phyloP scores from a whole-genome alignment of 2,797 vertebrate genomes.

The Allobates femoralis region DNA sequence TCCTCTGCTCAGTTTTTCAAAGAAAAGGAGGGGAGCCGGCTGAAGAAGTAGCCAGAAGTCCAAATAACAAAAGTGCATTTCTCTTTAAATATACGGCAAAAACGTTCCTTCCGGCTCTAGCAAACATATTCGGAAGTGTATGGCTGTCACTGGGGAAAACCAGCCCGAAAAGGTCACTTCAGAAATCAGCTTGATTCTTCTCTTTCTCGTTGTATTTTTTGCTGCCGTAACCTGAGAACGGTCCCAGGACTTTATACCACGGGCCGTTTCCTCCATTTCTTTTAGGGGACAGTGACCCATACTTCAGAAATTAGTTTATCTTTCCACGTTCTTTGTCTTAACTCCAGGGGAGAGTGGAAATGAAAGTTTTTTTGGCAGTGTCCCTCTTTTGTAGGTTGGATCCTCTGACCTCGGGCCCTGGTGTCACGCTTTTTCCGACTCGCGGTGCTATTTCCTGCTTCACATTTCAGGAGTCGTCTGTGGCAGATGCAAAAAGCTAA shows the following conservation, averaged over 20 bases:
- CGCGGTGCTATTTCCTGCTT: conserved; percentile 85
- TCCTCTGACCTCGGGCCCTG: conserved; percentile 74
- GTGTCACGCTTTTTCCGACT: conserved; percentile 74
- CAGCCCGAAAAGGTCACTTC: conserved; percentile 80
- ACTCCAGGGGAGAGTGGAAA: conserved; percentile 79
- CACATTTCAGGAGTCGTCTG: conserved; percentile 76
- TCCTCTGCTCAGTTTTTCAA: conserved; percentile 67
- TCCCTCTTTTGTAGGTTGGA: conserved; percentile 74
- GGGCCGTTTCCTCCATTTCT: conserved; percentile 76
- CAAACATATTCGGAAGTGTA: conserved; percentile 71
- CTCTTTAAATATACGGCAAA: conserved; percentile 75
- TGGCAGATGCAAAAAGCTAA: conserved; percentile 66
- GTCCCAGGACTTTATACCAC: conserved; percentile 76
- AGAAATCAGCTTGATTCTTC: conserved; percentile 81
- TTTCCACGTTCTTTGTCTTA: conserved; percentile 79
- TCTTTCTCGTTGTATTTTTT: conserved; percentile 69
- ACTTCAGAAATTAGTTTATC: conserved; percentile 76
- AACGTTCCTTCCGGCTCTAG: conserved; percentile 79
- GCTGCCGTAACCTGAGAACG: conserved; percentile 88
- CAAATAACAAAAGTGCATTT: conserved; percentile 73
- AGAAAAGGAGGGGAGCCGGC: conserved; percentile 51
- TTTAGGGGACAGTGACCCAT: conserved; percentile 80
- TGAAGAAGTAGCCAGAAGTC: conserved; percentile 36
- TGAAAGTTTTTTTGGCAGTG: conserved; percentile 78
- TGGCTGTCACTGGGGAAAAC: conserved; percentile 71